Conservation (phyloP, 2,113 vertebrate genomes). For the Carassius auratus region DNA sequence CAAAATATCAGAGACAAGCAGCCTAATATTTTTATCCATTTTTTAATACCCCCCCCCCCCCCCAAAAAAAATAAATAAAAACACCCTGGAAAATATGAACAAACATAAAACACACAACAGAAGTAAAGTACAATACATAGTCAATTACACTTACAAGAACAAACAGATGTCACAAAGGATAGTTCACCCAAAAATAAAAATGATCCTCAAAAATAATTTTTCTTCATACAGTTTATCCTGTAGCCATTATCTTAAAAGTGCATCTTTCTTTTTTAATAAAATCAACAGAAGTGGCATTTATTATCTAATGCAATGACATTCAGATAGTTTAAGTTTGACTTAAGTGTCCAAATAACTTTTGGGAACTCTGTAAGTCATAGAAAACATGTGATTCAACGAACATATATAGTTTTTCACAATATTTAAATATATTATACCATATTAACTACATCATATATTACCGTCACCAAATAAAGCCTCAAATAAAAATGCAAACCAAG, state of each 20-base stretch:
- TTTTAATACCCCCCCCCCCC: background rate
- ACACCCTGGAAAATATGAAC: background rate
- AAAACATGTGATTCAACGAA: background rate
- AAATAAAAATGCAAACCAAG: background rate
- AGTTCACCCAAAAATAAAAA: too few relatives aligned
- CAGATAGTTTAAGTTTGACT: background rate
- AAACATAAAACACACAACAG: conserved; percentile 6
- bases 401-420: background rate
- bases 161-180: background rate
- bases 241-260: background rate
- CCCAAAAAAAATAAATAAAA: background rate
- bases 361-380: background rate
- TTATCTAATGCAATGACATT: background rate
- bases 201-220: background rate
- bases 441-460: background rate
- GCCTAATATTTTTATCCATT: background rate
- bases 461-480: background rate
- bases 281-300: background rate
- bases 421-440: conserved; percentile 2
- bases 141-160: background rate
- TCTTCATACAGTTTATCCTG: background rate
- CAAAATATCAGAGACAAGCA: background rate
- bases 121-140: background rate
- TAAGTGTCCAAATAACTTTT: background rate
- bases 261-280: background rate